Conservation (phyloP, 2,888 invertebrate genomes). For the Leucophenga montana region DNA sequence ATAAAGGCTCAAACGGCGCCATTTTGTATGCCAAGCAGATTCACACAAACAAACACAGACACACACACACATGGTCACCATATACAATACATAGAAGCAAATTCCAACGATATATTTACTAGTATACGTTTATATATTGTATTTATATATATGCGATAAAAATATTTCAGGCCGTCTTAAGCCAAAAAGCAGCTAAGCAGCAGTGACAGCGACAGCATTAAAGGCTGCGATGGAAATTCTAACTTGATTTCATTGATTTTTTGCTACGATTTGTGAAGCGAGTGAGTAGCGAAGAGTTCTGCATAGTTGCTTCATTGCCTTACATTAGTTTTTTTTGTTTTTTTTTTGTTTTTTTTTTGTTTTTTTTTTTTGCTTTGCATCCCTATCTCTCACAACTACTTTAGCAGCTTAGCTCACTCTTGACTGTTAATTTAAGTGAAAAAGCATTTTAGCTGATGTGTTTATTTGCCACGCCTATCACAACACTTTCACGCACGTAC, state of each 20-base stretch:
- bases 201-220: neutral
- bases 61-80: neutral
- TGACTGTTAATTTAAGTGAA: constrained; percentile 17
- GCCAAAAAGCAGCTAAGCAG: constrained; percentile 6
- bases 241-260: too few species aligned
- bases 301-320: too few species aligned
- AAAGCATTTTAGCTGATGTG: neutral
- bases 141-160: neutral
- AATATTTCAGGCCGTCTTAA: neutral
- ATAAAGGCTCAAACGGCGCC: constrained; percentile 44
- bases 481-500: constrained; percentile 15
- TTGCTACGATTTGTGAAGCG: too few species aligned
- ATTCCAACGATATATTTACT: too few species aligned
- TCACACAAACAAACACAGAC: too few species aligned
- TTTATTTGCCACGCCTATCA: neutral
- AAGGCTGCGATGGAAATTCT: too few species aligned
- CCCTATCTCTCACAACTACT: too few species aligned
- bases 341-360: neutral
- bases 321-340: too few species aligned
- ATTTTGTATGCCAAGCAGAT: constrained; percentile 58
- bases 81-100: constrained; percentile 5
- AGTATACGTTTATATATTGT: neutral
- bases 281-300: too few species aligned
- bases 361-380: neutral
- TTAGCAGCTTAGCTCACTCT: too few species aligned